Evolutionary conservation across 2,113 vertebrate genomes (phyloP).

Genomic region (Ageneiosus marmoratus): DNA sequence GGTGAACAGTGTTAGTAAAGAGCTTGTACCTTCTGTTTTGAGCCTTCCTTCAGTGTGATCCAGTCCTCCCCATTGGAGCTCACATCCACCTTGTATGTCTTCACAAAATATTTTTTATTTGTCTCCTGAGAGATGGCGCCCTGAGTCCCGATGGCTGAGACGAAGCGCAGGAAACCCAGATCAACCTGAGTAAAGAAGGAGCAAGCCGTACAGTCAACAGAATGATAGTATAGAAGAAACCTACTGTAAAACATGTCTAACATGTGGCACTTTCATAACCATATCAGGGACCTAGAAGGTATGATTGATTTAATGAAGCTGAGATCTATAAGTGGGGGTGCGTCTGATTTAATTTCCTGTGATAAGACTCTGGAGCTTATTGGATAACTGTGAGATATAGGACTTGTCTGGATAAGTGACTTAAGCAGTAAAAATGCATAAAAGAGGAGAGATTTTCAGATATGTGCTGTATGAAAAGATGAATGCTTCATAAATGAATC

Average conservation of each 20-base stretch:
- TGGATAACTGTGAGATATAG: conserved; percentile 65
- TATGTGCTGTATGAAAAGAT: conserved; percentile 63
- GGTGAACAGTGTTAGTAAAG: background rate
- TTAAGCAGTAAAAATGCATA: conserved; percentile 58
- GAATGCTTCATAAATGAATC: conserved; percentile 69
- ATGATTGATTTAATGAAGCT: conserved; percentile 63
- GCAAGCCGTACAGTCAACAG: background rate
- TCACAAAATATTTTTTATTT: conserved; percentile 84
- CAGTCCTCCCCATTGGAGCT: conserved; percentile 98
- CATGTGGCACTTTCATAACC: conserved; percentile 5
- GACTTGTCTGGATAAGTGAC: conserved; percentile 60
- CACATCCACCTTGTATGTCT: conserved; percentile 90
- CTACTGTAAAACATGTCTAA: conserved; percentile 35
- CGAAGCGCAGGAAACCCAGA: conserved; percentile 87
- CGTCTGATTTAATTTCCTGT: conserved; percentile 77
- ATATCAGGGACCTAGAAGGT: conserved; percentile 28
- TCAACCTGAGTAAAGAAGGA: conserved; percentile 80
- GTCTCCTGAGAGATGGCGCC: conserved; percentile 97
- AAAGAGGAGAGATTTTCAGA: conserved; percentile 67
- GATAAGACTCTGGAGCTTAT: conserved; percentile 70
- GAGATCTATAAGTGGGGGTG: conserved; percentile 60
- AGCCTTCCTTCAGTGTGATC: conserved; percentile 93
- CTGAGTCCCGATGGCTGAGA: conserved; percentile 92
- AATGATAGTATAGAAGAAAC: background rate
- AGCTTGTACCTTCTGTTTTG: conserved; percentile 81